phyloP scores from a whole-genome alignment of 2,797 vertebrate genomes.

The Phataginus tetradactyla region DNA sequence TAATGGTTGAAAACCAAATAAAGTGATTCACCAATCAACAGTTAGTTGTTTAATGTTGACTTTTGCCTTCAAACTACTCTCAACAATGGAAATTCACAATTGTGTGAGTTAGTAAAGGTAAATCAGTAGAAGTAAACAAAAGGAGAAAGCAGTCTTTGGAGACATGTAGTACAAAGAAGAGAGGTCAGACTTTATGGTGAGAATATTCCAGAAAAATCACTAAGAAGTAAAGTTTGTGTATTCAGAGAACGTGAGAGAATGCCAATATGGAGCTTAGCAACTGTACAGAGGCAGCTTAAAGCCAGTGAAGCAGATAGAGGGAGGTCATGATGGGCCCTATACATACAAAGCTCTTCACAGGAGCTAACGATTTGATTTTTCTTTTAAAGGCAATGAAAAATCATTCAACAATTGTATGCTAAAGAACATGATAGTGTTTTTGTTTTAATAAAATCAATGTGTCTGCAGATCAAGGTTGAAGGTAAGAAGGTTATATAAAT shows the following conservation, averaged over 20 bases:
- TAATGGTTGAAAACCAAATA: background rate
- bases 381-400: background rate
- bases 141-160: background rate
- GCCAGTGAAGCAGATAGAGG: rapidly evolving
- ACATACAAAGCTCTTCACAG: background rate
- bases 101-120: background rate
- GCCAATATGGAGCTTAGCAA: background rate
- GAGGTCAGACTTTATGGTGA: background rate
- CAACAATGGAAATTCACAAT: background rate
- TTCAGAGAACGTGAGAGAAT: background rate
- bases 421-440: background rate
- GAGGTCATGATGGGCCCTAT: rapidly evolving
- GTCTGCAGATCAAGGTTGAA: background rate
- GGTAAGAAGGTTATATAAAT: background rate
- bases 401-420: background rate
- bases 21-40: background rate
- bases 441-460: background rate
- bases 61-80: background rate
- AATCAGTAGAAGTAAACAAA: background rate
- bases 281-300: background rate
- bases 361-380: background rate
- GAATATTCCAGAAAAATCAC: background rate
- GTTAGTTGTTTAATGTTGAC: background rate
- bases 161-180: background rate
- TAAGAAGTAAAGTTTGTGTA: background rate